Percentiles rank a stretch among this genome's conserved stretches.
Conservation (phyloP, 1,140 invertebrate genomes). For the Rhagoletis pomonella region DNA sequence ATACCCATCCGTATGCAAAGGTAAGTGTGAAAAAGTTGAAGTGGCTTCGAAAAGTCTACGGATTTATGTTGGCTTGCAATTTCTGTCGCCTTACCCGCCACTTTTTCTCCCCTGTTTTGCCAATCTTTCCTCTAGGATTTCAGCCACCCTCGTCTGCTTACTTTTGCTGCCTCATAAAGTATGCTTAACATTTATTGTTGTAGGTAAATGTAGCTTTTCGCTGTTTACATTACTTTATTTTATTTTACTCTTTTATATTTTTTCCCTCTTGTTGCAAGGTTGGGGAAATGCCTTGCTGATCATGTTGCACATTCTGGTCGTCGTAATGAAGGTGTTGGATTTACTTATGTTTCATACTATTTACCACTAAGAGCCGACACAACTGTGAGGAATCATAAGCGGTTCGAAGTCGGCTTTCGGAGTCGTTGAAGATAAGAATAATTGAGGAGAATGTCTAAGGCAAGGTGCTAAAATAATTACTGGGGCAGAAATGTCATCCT, state of each 20-base stretch:
- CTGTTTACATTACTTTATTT: constrained; percentile 15
- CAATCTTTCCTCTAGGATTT: background rate
- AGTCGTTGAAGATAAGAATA: too few relatives aligned
- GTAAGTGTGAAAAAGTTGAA: constrained; percentile 72
- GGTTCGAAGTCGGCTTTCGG: too few relatives aligned
- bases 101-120: background rate
- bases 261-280: background rate
- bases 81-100: background rate
- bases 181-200: constrained; percentile 20
- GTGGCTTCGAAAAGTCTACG: constrained; percentile 70
- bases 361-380: too few relatives aligned
- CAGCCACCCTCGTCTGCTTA: constrained; percentile 12
- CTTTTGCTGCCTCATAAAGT: constrained; percentile 18
- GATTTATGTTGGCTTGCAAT: constrained; percentile 63
- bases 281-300: background rate
- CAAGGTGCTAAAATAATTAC: too few relatives aligned
- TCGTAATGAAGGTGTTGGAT: constrained; percentile 19
- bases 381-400: too few relatives aligned
- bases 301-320: constrained; percentile 21
- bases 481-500: too few relatives aligned
- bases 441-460: too few relatives aligned
- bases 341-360: constrained; percentile 20
- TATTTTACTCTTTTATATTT: constrained; percentile 1
- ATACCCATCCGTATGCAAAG: too few relatives aligned
- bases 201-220: constrained; percentile 45